Percentiles rank a stretch among this genome's conserved stretches.
phyloP scores from a whole-genome alignment of 2,888 invertebrate species.

The Marasmarcha lunaedactyla region DNA sequence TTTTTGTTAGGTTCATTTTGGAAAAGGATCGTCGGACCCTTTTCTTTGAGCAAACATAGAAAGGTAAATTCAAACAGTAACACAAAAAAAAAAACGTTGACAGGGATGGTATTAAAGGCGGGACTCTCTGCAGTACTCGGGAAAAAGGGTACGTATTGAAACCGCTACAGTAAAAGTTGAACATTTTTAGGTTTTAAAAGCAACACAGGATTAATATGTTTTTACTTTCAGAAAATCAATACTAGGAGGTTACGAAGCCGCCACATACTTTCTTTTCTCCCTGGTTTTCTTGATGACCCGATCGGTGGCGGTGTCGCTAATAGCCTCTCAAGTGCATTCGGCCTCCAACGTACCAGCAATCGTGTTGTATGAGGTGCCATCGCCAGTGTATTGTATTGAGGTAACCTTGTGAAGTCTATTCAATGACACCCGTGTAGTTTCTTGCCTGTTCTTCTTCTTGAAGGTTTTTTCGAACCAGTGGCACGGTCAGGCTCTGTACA shows the following conservation, averaged over 20 bases:
- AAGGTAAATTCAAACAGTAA: too few relatives aligned
- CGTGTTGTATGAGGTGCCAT: slow-evolving; percentile 73
- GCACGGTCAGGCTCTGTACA: too few relatives aligned
- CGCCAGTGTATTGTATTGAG: slow-evolving; percentile 73
- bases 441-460: background rate
- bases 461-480: too few relatives aligned
- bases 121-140: slow-evolving; percentile 22
- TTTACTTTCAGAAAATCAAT: slow-evolving; percentile 16
- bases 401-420: slow-evolving; percentile 40
- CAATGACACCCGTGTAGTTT: background rate
- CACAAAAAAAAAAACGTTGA: too few relatives aligned
- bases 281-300: slow-evolving; percentile 73
- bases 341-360: slow-evolving; percentile 68
- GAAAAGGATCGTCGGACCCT: too few relatives aligned
- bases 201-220: too few relatives aligned
- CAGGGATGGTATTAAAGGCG: slow-evolving; percentile 32
- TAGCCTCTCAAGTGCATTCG: slow-evolving; percentile 71
- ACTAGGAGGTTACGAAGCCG: slow-evolving; percentile 65
- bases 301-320: slow-evolving; percentile 73
- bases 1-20: too few relatives aligned
- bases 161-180: too few relatives aligned
- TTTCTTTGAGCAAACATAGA: too few relatives aligned
- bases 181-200: background rate
- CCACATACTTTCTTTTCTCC: slow-evolving; percentile 74
- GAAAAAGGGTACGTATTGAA: slow-evolving; percentile 19